These are phyloP conservation scores for Dryomyza anilis DNA, from an alignment of 2,888 invertebrate species.

Conservation along the genomic window DNA sequence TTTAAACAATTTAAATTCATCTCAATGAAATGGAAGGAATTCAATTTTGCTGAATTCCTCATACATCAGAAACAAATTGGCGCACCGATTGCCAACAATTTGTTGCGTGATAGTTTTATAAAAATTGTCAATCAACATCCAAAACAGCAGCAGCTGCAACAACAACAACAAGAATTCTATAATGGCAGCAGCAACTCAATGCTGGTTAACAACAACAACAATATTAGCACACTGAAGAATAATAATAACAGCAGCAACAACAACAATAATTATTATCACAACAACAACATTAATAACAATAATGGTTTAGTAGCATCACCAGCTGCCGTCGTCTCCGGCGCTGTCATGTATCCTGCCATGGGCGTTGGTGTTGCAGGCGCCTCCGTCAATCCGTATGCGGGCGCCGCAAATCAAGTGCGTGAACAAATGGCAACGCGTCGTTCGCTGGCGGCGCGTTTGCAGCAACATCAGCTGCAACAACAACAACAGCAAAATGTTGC, in stretches of 20 bases:
- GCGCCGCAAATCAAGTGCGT: constrained; percentile 33
- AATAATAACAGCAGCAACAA: constrained; percentile 31
- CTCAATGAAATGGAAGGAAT: constrained; percentile 56
- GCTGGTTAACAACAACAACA: constrained; percentile 28
- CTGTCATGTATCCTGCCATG: constrained; percentile 31
- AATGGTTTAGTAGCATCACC: constrained; percentile 34
- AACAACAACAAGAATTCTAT: constrained; percentile 28
- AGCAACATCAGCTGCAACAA: constrained; percentile 44
- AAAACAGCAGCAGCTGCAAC: constrained; percentile 31
- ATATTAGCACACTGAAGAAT: neutral
- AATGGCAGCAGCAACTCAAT: constrained; percentile 31
- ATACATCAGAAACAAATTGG: constrained; percentile 57
- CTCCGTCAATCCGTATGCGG: constrained; percentile 10
- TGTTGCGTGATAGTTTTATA: constrained; percentile 54
- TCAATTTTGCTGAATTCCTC: constrained; percentile 52
- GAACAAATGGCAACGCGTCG: constrained; percentile 47
- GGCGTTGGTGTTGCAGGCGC: constrained; percentile 25
- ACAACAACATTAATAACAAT: constrained; percentile 42
- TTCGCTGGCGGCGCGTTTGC: constrained; percentile 47
- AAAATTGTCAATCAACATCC: constrained; percentile 47
- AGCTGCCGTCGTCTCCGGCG: constrained; percentile 10
- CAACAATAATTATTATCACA: constrained; percentile 30
- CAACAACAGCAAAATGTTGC: constrained; percentile 28
- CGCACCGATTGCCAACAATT: constrained; percentile 49
- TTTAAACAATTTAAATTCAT: constrained; percentile 54